A percentile compares a stretch with the other conserved stretches of the same genome.
These are phyloP conservation scores for Bovichtus variegatus DNA, from an alignment of 2,797 vertebrate genomes.

Conservation along the genomic window DNA sequence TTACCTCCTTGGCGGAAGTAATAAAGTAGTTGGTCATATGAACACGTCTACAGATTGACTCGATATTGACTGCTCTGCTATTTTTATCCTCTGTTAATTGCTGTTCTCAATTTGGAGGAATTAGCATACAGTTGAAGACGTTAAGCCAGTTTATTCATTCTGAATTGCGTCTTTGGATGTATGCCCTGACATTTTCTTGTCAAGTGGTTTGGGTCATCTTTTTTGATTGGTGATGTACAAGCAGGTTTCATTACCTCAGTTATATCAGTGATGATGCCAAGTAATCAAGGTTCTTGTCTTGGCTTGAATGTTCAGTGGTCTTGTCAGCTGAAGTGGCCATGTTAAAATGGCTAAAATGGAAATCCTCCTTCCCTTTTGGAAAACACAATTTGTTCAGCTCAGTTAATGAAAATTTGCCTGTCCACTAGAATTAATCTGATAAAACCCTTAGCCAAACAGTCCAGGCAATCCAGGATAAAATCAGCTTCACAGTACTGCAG, in stretches of 20 bases:
- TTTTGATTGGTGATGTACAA: slow-evolving; percentile 6
- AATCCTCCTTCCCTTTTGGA: neutral
- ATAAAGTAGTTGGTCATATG: neutral
- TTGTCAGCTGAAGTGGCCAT: neutral
- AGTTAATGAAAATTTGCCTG: neutral
- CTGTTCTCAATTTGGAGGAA: too few relatives aligned
- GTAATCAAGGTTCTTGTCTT: neutral
- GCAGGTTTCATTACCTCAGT: neutral
- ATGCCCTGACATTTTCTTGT: neutral
- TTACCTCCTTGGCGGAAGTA: too few relatives aligned
- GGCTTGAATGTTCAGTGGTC: neutral
- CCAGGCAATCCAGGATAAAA: neutral
- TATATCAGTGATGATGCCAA: neutral
- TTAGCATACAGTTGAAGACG: neutral
- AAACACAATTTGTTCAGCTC: neutral
- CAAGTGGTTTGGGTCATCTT: slow-evolving; percentile 16
- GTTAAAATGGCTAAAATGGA: neutral
- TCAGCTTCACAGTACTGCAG: neutral
- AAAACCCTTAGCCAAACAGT: neutral
- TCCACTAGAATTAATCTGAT: neutral
- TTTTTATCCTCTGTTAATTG: neutral
- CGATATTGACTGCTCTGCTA: neutral
- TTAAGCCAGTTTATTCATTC: neutral
- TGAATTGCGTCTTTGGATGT: neutral
- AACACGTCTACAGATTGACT: neutral